These are phyloP conservation scores for Aplysia californica DNA, from an alignment of 1,140 invertebrate genomes.

Conservation along the genomic window DNA sequence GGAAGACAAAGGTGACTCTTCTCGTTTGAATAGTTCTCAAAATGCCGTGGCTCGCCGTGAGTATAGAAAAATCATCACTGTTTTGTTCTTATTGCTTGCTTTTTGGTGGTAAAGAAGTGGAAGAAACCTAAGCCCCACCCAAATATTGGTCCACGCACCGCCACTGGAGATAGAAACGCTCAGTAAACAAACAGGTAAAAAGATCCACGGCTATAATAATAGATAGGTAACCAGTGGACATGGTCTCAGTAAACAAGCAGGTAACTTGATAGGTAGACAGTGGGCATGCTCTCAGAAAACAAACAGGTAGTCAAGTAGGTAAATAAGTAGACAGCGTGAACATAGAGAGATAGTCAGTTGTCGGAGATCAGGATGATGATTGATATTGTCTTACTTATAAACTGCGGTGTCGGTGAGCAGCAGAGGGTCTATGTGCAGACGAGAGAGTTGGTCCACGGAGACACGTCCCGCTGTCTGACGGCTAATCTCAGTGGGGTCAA, in stretches of 20 bases:
- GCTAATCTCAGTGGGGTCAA: conserved; percentile 49
- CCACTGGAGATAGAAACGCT: no score
- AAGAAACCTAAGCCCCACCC: no score
- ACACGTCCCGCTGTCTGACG: conserved; percentile 51
- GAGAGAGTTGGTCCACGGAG: conserved; percentile 46
- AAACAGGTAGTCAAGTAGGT: no score
- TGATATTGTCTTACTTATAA: conserved; percentile 45
- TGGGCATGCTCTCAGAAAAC: not conserved
- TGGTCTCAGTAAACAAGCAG: not conserved
- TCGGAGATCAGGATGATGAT: not conserved
- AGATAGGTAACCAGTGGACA: not conserved
- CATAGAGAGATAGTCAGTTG: not conserved
- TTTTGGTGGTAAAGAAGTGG: no score
- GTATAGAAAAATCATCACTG: no score
- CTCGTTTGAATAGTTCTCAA: no score
- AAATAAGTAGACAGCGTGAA: not conserved
- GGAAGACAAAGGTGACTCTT: no score
- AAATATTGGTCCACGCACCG: no score
- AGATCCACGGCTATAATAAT: no score
- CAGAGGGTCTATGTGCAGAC: conserved; percentile 49
- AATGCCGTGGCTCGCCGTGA: no score
- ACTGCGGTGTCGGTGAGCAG: conserved; percentile 47
- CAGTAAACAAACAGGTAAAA: no score
- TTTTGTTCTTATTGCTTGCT: no score
- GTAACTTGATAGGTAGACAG: not conserved